phyloP scores from a whole-genome alignment of 2,797 vertebrate genomes.

The Acropternis orthonyx region DNA sequence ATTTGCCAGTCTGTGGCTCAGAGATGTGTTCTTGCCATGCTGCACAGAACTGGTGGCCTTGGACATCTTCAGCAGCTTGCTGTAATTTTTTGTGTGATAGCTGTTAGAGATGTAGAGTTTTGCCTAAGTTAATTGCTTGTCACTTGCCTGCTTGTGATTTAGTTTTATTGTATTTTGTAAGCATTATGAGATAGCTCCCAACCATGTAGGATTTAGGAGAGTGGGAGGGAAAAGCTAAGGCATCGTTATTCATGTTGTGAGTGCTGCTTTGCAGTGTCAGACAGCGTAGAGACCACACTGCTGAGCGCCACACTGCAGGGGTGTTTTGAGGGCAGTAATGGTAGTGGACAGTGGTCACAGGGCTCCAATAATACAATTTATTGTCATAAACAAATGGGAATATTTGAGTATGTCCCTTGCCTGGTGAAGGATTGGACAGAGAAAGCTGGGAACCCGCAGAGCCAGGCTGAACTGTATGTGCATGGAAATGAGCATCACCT shows the following conservation, averaged over 20 bases:
- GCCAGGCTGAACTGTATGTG: not conserved
- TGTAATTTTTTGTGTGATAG: not conserved
- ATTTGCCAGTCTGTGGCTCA: accelerated
- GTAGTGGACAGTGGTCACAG: too few relatives aligned
- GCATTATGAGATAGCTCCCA: not conserved
- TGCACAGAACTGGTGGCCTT: accelerated
- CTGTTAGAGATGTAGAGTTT: not conserved
- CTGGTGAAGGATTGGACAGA: accelerated
- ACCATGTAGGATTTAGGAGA: not conserved
- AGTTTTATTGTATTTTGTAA: not conserved
- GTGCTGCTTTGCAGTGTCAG: not conserved
- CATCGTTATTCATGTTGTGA: not conserved
- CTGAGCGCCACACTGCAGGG: accelerated
- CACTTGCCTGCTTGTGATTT: not conserved
- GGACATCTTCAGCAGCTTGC: not conserved
- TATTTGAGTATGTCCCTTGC: not conserved
- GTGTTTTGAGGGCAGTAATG: not conserved
- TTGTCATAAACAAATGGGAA: not conserved
- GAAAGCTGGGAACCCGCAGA: not conserved
- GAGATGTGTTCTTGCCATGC: not conserved
- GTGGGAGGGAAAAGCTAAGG: not conserved
- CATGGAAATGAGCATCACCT: not conserved
- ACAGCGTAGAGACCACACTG: accelerated
- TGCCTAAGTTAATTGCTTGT: not conserved
- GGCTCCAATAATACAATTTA: accelerated